phyloP scores from a whole-genome alignment of 1,140 invertebrate species.

The Aleiodes sp. region DNA sequence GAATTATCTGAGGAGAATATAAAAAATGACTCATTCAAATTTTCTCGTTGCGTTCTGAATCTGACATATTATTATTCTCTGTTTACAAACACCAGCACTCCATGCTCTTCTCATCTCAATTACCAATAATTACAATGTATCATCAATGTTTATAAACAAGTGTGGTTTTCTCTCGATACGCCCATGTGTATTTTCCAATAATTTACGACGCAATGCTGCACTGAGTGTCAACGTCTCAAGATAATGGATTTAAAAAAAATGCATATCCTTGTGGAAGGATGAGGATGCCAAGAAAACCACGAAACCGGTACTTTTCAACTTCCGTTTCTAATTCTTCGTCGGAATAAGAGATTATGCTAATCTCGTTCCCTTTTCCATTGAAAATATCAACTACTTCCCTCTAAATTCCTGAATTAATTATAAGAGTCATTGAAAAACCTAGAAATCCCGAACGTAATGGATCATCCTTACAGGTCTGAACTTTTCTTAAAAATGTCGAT shows the following conservation, averaged over 20 bases:
- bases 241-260: not conserved
- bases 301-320: not conserved
- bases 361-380: not conserved
- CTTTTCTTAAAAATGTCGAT: not conserved
- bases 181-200: not conserved
- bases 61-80: too few species aligned
- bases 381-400: too few species aligned
- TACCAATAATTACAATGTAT: too few species aligned
- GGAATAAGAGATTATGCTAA: not conserved
- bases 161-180: too few species aligned
- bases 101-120: too few species aligned
- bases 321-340: not conserved
- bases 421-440: not conserved
- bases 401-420: too few species aligned
- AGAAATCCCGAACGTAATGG: not conserved
- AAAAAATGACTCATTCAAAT: too few species aligned
- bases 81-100: too few species aligned
- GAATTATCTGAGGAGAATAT: too few species aligned
- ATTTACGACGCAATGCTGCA: not conserved
- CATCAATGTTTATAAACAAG: too few species aligned
- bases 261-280: not conserved
- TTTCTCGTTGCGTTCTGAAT: too few species aligned
- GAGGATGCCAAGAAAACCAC: constrained; percentile 30
- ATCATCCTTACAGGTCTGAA: not conserved
- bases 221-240: not conserved